Evolutionary conservation across 2,113 vertebrate species (phyloP).

Genomic region (Plecturocebus donacophilus): DNA sequence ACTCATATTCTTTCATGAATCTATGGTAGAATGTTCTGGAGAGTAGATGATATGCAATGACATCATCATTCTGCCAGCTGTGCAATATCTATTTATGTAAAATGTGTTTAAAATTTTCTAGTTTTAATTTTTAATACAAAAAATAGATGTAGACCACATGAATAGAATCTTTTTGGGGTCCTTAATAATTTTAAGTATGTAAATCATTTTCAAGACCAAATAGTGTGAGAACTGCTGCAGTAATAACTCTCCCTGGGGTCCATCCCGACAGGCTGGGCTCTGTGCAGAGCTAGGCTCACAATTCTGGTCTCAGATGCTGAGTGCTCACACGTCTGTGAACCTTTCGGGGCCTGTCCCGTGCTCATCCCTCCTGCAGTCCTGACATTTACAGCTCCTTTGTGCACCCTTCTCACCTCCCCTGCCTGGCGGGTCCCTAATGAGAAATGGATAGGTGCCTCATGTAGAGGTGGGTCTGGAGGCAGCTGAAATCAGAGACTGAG

Average conservation of each 20-base stretch:
- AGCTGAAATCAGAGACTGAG: background rate
- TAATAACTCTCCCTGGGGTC: background rate
- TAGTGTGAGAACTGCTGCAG: background rate
- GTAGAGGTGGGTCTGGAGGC: background rate
- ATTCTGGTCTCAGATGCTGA: background rate
- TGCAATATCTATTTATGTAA: background rate
- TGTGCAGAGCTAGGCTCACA: background rate
- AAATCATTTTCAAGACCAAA: background rate
- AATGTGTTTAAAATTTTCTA: background rate
- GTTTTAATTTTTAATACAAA: background rate
- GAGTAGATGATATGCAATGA: background rate
- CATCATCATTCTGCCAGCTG: background rate
- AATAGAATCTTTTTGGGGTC: background rate
- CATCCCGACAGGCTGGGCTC: background rate
- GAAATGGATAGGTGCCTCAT: background rate
- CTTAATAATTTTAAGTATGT: background rate
- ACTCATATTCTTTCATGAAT: background rate
- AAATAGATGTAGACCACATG: background rate
- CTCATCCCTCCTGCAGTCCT: background rate
- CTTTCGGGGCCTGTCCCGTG: background rate
- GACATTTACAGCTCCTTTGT: background rate
- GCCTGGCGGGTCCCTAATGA: background rate
- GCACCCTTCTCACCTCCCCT: background rate
- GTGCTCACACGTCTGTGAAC: fast-evolving
- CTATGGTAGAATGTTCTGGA: background rate